Evolutionary conservation across 2,888 invertebrate species (phyloP), one percentile per base, ranked within the genome.

Genomic region (Deroplatys truncata): DNA sequence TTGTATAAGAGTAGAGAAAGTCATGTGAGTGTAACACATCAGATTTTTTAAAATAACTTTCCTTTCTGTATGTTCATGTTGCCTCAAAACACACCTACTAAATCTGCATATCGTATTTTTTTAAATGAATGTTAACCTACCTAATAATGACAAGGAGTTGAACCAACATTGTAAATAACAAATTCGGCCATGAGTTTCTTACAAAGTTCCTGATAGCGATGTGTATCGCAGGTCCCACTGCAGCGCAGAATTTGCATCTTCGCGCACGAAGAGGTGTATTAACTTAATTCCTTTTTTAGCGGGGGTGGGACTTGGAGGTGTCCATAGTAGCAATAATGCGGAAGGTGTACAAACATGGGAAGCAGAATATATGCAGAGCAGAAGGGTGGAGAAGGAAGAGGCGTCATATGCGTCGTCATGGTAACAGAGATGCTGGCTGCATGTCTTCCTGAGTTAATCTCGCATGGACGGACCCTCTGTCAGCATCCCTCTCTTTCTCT

Each of bases 401-500:
- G 82, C 86, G 82, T 86, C 86, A 35, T 82, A 83, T 83, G 87
- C 31, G 87, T 87, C 82, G 72, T 72, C 35, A 87, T 87, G 87
- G 87, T 25, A 82, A 87, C 87, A 13, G 87, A 87, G 82, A 87
- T 87, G 56, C 56, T 72, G 56, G 56, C 56, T 72, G 87, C 87
- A 87, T 87, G 87, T 87, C 87, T 87, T 31, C 29, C 28, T 82
- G 87, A 87, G 87, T 87, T 87, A 87, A 87, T 87, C 87, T 87
- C 87, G 87, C 83, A 82, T 87, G 87, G 87, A 87, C 87, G 87
- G 35, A 35, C 82, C 43, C 43, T 83, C n/a, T 43, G 31, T 28
- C 82, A n/a, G 35, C 43, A 31, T 83, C 82, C 83, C 82, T 85
- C 85, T 56, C 86, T 90, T 87, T 89, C 90, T 87, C 88, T 56